These are phyloP conservation scores for Caenorhabditis latens DNA, from an alignment of 1,140 invertebrate species.

Conservation along the genomic window DNA sequence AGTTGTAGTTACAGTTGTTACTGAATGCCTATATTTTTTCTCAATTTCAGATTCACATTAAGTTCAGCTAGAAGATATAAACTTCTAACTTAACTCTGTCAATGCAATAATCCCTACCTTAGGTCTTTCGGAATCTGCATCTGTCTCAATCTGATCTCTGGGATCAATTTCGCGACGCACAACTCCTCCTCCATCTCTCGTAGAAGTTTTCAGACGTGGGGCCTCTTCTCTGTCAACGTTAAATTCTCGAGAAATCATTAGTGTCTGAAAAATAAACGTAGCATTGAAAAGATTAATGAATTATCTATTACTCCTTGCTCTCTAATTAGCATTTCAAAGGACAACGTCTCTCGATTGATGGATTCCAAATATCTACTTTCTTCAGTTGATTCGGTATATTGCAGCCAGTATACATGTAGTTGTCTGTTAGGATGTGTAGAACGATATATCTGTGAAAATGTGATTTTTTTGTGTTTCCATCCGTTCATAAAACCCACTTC, in stretches of 20 bases:
- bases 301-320: conserved; percentile 46
- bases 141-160: conserved; percentile 21
- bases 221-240: conserved; percentile 70
- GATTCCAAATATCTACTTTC: conserved; percentile 56
- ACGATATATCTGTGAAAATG: conserved; percentile 46
- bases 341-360: conserved; percentile 53
- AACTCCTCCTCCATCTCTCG: conserved; percentile 60
- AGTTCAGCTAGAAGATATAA: too few species aligned
- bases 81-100: too few species aligned
- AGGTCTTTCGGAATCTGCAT: conserved; percentile 41
- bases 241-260: conserved; percentile 74
- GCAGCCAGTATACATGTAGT: conserved; percentile 40
- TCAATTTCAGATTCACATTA: too few species aligned
- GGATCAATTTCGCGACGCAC: not conserved
- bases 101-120: conserved; percentile 22
- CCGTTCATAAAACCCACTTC: conserved; percentile 30
- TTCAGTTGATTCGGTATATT: conserved; percentile 60
- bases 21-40: too few species aligned
- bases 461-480: too few species aligned
- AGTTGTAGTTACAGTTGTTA: not conserved
- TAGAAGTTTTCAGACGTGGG: conserved; percentile 62
- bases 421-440: conserved; percentile 17
- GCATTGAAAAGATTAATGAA: not conserved
- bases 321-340: conserved; percentile 52
- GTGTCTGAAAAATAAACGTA: conserved; percentile 64